These are phyloP conservation scores for Fragariocoptes setiger DNA, from an alignment of 1,140 invertebrate species.

Conservation along the genomic window DNA sequence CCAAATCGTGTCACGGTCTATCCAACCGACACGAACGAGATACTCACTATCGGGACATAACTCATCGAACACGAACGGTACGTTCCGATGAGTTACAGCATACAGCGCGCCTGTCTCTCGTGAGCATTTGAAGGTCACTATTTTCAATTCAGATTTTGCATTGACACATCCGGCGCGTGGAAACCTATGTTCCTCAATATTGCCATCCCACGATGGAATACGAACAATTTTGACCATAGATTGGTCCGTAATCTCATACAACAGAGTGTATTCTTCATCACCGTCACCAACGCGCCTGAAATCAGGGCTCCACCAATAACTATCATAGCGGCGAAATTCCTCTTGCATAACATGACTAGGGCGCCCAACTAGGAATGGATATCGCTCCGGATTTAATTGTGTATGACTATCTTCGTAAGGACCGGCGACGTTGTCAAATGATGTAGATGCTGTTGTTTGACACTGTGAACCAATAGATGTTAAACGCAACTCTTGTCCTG, in stretches of 20 bases:
- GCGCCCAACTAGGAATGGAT: constrained; percentile 56
- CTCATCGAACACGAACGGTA: constrained; percentile 32
- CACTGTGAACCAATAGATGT: too few relatives aligned
- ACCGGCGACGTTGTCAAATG: too few relatives aligned
- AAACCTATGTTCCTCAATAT: constrained; percentile 63
- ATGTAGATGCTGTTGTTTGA: too few relatives aligned
- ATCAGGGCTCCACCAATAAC: constrained; percentile 85
- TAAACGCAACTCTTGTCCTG: constrained; percentile 14
- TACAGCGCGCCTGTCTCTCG: neutral
- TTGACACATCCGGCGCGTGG: constrained; percentile 39
- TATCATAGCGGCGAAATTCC: constrained; percentile 77
- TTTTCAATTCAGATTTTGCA: constrained; percentile 7
- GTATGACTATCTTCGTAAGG: too few relatives aligned
- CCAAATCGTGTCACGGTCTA: constrained; percentile 59
- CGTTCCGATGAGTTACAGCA: constrained; percentile 17
- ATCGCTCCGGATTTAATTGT: constrained; percentile 26
- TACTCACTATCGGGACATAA: constrained; percentile 77
- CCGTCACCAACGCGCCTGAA: constrained; percentile 1
- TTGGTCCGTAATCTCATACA: constrained; percentile 88
- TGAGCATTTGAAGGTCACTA: constrained; percentile 5
- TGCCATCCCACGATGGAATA: constrained; percentile 42
- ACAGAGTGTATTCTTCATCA: constrained; percentile 34
- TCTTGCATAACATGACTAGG: constrained; percentile 94
- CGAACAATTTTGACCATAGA: constrained; percentile 62
- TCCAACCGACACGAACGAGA: constrained; percentile 69